Evolutionary conservation across 2,113 vertebrate species (phyloP).

Genomic region (Suncus etruscus): DNA sequence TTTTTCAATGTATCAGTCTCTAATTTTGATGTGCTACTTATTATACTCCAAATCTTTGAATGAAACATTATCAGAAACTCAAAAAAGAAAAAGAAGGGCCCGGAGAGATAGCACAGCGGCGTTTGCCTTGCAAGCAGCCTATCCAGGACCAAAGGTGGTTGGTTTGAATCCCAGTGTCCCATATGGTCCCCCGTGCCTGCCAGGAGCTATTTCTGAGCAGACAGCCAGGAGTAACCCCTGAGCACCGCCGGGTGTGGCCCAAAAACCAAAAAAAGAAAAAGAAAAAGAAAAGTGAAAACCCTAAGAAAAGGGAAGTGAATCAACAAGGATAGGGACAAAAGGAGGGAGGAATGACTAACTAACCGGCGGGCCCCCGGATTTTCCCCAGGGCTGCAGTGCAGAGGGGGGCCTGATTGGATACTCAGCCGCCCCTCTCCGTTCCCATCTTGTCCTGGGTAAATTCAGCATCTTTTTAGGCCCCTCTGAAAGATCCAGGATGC

Average conservation of each 20-base stretch:
- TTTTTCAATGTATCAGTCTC: background rate
- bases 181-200: no score
- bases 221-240: no score
- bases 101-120: no score
- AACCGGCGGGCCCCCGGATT: background rate
- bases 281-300: background rate
- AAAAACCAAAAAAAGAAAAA: no score
- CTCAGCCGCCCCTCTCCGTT: rapidly evolving
- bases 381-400: background rate
- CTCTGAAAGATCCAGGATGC: background rate
- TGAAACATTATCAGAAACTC: no score
- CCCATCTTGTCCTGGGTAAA: background rate
- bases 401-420: no score
- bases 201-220: no score
- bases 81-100: no score
- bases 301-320: background rate
- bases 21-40: background rate
- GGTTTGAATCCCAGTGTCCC: no score
- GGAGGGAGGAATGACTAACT: background rate
- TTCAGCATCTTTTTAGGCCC: background rate
- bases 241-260: no score
- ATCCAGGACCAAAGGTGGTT: no score
- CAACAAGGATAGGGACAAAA: background rate
- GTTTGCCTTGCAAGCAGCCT: no score
- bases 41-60: background rate